A percentile compares a stretch with the other conserved stretches of the same genome.
Conservation (phyloP, 1,140 invertebrate genomes). For the Saxidomus purpurata region DNA sequence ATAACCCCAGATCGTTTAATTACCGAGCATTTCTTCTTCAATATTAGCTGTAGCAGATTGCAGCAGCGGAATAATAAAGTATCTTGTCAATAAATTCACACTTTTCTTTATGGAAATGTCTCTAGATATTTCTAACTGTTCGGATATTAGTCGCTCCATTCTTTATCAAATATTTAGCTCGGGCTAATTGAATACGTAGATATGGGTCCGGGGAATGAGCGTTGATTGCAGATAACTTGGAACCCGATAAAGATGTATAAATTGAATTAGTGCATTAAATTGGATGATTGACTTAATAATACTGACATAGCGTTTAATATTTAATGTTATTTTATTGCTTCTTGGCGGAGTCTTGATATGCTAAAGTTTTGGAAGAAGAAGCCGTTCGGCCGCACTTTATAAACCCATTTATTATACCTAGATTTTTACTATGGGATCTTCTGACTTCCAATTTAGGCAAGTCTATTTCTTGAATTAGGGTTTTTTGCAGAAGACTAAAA, state of each 20-base stretch:
- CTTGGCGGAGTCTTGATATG: not conserved
- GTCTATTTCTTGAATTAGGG: too few species aligned
- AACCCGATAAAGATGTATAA: conserved; percentile 58
- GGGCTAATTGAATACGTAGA: conserved; percentile 63
- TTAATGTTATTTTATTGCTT: conserved; percentile 64
- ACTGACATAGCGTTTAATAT: conserved; percentile 54
- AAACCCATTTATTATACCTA: too few species aligned
- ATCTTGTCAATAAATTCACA: conserved; percentile 60
- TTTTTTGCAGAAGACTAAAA: too few species aligned
- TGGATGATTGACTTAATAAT: conserved; percentile 55
- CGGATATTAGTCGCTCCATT: conserved; percentile 41
- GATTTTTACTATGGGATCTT: too few species aligned
- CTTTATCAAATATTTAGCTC: conserved; percentile 62
- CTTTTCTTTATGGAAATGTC: conserved; percentile 25
- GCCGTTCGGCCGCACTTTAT: too few species aligned
- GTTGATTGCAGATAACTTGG: conserved; percentile 23
- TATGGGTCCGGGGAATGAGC: conserved; percentile 10
- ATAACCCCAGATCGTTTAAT: conserved; percentile 54
- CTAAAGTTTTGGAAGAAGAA: too few species aligned
- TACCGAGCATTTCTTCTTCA: conserved; percentile 18
- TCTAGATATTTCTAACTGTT: conserved; percentile 11
- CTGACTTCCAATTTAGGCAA: too few species aligned
- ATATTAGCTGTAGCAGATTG: conserved; percentile 33
- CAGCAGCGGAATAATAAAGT: conserved; percentile 40
- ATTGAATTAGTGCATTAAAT: conserved; percentile 61